phyloP scores from a whole-genome alignment of 1,140 invertebrate species.

The Pteromalus puparum region DNA sequence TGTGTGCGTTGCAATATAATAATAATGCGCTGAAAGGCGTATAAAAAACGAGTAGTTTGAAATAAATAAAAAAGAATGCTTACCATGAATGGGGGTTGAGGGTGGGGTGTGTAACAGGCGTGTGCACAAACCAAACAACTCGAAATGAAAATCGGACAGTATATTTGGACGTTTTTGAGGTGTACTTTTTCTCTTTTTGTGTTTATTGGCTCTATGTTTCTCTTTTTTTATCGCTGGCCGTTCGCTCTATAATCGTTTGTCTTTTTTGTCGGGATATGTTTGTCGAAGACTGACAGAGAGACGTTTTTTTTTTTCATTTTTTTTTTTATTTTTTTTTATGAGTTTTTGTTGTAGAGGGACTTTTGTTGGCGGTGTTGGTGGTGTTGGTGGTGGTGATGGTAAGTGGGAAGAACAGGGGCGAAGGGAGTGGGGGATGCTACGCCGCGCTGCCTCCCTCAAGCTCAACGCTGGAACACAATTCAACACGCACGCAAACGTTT shows the following conservation, averaged over 20 bases:
- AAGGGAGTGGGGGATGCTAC: constrained; percentile 69
- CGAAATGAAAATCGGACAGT: constrained; percentile 75
- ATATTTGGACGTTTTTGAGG: constrained; percentile 67
- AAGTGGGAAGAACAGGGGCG: constrained; percentile 51
- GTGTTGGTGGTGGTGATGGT: constrained; percentile 12
- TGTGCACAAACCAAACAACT: constrained; percentile 77
- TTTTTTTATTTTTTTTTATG: constrained; percentile 33
- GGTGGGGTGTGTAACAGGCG: constrained; percentile 75
- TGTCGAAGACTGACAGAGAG: constrained; percentile 51
- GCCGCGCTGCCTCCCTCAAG: constrained; percentile 75
- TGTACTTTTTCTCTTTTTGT: constrained; percentile 59
- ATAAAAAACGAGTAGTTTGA: constrained; percentile 56
- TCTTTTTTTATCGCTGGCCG: constrained; percentile 52
- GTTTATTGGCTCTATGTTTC: constrained; percentile 56
- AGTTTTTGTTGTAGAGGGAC: constrained; percentile 52
- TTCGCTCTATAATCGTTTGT: constrained; percentile 33
- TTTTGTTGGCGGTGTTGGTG: constrained; percentile 19
- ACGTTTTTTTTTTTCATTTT: constrained; percentile 52
- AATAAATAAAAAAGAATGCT: constrained; percentile 76
- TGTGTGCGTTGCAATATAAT: constrained; percentile 12
- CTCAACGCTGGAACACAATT: constrained; percentile 76
- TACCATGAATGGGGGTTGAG: constrained; percentile 75
- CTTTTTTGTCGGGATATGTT: constrained; percentile 54
- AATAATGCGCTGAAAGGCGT: constrained; percentile 30
- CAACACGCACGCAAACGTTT: constrained; percentile 74